Base-by-base conservation (phyloP, 2,113 vertebrate genomes). In the Rhinoptilus africanus region DNA sequence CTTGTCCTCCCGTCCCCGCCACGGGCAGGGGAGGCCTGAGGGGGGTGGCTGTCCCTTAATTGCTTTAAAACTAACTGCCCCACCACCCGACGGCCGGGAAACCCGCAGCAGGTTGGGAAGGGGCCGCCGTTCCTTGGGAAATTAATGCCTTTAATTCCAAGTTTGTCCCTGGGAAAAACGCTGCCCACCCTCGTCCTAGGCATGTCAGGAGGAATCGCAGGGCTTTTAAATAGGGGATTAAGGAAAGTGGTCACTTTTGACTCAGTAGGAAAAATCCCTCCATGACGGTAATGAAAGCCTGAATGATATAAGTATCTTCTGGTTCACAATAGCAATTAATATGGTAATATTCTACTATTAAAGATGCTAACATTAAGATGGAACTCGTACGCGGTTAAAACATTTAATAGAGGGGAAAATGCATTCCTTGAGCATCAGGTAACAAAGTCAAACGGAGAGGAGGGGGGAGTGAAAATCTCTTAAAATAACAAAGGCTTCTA, bases 321-420 rank as follows among this genome's bases (percentile, higher is more conserved):
- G 95, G 97, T 98, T 98, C 97, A 98, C 97, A 98, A 98, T 98
- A 97, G 97, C 97, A 98, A 98, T 98, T 98, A 98, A 98, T 98
- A 98, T 98, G 97, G 97, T 98, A 98, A 98, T 98, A 98, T 97
- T 96, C 97, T 96, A 94, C 97, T 97, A 97, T 97, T 98, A 98
- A 97, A 97, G 97, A 97, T 98, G 97, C 97, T 97, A 97, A 97
- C 96, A 90, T 92, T 96, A 93, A 98, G 96, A 98, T 97, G 97
- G 96, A 97, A 96, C 93, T 95, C 66, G 89, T 91, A 96, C 14
- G 35, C 23, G 83, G 96, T 92, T 97, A 97, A 97, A 97, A 97
- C 97, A 95, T 97, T 97, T 97, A 97, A 97, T 96, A 96, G 96
- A 96, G 95, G 73, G 72, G 93, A 93, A 95, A 96, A 97, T 82